Evolutionary conservation across 2,888 invertebrate genomes (phyloP).

Genomic region (Saturnia japonica): DNA sequence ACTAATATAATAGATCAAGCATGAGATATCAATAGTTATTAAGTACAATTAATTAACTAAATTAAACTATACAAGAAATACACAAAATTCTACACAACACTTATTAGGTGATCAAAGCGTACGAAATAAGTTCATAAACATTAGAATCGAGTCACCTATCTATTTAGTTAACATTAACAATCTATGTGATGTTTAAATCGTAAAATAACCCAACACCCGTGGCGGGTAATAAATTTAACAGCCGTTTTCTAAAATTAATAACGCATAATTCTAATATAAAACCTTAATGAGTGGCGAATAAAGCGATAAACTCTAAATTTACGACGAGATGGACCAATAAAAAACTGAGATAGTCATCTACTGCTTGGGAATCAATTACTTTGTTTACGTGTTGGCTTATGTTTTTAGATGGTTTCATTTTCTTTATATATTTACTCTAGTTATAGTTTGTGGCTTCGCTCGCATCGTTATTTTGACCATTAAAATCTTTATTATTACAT

Average conservation of each 20-base stretch:
- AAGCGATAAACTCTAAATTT: conserved; percentile 72
- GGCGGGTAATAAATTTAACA: conserved; percentile 59
- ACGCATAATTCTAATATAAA: conserved; percentile 74
- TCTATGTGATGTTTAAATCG: conserved; percentile 44
- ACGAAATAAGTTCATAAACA: neutral
- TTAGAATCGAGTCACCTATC: neutral
- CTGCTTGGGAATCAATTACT: conserved; percentile 60
- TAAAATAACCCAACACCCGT: conserved; percentile 49
- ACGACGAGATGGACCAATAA: conserved; percentile 54
- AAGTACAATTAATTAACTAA: neutral
- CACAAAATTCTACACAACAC: neutral
- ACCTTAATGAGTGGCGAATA: conserved; percentile 77
- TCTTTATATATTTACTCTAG: neutral
- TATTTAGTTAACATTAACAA: conserved; percentile 21
- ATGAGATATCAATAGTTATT: neutral
- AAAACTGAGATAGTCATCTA: conserved; percentile 52
- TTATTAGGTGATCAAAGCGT: neutral
- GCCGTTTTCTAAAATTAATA: conserved; percentile 77
- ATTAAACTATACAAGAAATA: neutral
- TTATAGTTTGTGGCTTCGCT: neutral
- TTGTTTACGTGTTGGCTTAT: conserved; percentile 49
- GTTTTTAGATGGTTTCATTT: conserved; percentile 31
- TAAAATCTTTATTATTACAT: neutral
- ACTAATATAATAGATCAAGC: neutral
- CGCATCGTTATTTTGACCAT: neutral